Evolutionary conservation across 2,888 invertebrate genomes (phyloP).

Genomic region (Tachina grossa): DNA sequence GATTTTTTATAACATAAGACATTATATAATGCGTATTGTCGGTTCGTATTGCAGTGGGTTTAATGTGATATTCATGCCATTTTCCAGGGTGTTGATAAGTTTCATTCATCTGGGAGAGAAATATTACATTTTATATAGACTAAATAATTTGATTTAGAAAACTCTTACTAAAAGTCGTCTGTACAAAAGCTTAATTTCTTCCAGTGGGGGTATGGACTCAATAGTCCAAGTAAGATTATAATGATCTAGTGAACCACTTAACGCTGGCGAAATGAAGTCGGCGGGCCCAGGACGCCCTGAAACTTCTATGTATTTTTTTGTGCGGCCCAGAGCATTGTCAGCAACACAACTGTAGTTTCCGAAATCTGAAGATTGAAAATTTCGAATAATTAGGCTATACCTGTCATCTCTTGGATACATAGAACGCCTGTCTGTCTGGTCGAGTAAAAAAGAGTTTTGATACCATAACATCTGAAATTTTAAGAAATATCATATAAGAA

Average conservation of each 20-base stretch:
- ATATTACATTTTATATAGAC: background rate
- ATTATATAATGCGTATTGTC: conserved; percentile 84
- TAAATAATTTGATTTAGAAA: background rate
- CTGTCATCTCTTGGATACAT: conserved; percentile 86
- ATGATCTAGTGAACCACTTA: conserved; percentile 85
- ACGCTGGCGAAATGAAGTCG: conserved; percentile 85
- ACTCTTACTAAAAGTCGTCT: conserved; percentile 85
- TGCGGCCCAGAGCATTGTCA: conserved; percentile 84
- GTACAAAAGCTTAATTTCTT: conserved; percentile 86
- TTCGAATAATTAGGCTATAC: conserved; percentile 85
- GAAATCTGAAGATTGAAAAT: conserved; percentile 86
- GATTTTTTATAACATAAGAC: conserved; percentile 86
- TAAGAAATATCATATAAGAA: background rate
- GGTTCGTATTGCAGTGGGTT: conserved; percentile 81
- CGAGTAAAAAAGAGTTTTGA: conserved; percentile 86
- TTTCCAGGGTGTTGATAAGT: conserved; percentile 88
- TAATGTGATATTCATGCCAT: conserved; percentile 86
- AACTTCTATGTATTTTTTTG: conserved; percentile 86
- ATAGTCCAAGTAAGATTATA: conserved; percentile 87
- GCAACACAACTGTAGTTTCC: conserved; percentile 86
- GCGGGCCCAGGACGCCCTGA: conserved; percentile 87
- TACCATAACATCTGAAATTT: conserved; percentile 85
- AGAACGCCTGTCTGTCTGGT: conserved; percentile 85
- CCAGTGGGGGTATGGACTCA: conserved; percentile 86
- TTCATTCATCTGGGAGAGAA: conserved; percentile 86